Evolutionary conservation across 2,888 invertebrate species (phyloP).

Genomic region (Anorthoa munda): DNA sequence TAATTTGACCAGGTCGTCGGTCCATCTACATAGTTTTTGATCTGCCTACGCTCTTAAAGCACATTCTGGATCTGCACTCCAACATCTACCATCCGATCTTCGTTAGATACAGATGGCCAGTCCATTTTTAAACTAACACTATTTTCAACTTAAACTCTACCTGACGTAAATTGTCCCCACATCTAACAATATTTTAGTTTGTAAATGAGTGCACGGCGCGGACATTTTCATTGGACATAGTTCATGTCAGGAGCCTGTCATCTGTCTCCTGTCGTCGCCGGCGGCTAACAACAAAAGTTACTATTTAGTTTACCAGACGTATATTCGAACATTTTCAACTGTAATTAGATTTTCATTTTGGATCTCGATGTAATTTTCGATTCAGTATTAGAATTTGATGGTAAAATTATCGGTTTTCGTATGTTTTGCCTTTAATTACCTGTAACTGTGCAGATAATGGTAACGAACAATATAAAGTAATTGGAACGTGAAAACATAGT

Average conservation of each 20-base stretch:
- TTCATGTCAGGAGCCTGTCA: slow-evolving; percentile 77
- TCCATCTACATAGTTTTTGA: too few species aligned
- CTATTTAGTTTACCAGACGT: slow-evolving; percentile 36
- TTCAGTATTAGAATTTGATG: not conserved
- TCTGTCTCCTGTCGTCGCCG: slow-evolving; percentile 72
- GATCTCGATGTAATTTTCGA: not conserved
- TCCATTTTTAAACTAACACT: too few species aligned
- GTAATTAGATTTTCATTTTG: slow-evolving; percentile 30
- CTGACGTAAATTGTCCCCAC: not conserved
- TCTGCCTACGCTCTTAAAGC: too few species aligned
- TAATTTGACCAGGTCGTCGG: too few species aligned
- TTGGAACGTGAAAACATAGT: not conserved
- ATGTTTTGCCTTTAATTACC: too few species aligned
- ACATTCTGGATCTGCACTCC: too few species aligned
- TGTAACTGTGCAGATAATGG: not conserved
- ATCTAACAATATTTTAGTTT: slow-evolving; percentile 16
- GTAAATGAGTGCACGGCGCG: slow-evolving; percentile 43
- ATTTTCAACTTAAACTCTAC: not conserved
- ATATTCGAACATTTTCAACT: slow-evolving; percentile 22
- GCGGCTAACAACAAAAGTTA: slow-evolving; percentile 21
- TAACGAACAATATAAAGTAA: not conserved
- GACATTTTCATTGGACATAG: slow-evolving; percentile 76
- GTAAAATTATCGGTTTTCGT: not conserved
- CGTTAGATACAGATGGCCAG: too few species aligned
- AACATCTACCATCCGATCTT: too few species aligned